Evolutionary conservation across 1,140 invertebrate species (phyloP).

Genomic region (Pentalonia nigronervosa): DNA sequence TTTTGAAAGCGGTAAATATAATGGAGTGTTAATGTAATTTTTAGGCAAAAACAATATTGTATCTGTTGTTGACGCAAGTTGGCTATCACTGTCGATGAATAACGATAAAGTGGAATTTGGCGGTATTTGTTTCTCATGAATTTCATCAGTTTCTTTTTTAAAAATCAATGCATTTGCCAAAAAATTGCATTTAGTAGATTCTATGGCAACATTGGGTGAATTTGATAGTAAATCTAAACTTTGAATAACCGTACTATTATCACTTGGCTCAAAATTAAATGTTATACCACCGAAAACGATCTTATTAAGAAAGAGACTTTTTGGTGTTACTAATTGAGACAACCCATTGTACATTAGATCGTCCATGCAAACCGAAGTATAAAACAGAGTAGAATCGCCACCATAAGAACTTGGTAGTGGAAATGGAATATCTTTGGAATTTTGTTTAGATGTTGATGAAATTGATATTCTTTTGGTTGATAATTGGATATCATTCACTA

Average conservation of each 20-base stretch:
- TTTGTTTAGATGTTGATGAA: constrained; percentile 21
- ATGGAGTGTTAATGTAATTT: not conserved
- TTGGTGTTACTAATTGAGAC: not conserved
- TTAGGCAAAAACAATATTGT: not conserved
- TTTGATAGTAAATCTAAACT: not conserved
- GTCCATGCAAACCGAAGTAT: not conserved
- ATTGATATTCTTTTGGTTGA: not conserved
- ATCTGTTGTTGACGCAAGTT: not conserved
- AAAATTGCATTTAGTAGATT: constrained; percentile 33
- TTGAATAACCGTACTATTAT: not conserved
- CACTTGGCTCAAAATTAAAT: not conserved
- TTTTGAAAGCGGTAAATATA: not conserved
- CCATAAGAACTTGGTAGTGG: not conserved
- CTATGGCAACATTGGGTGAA: constrained; percentile 6
- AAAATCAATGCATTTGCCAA: not conserved
- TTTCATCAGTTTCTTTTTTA: not conserved
- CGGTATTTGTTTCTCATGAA: not conserved
- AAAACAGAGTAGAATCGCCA: not conserved
- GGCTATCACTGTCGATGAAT: no score
- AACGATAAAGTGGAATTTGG: not conserved
- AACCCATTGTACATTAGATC: not conserved
- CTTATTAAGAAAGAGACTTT: not conserved
- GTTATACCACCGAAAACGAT: not conserved
- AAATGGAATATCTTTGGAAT: not conserved
- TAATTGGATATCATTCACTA: not conserved